Conservation (phyloP, 2,888 invertebrate species). For the Sinelater perroti region DNA sequence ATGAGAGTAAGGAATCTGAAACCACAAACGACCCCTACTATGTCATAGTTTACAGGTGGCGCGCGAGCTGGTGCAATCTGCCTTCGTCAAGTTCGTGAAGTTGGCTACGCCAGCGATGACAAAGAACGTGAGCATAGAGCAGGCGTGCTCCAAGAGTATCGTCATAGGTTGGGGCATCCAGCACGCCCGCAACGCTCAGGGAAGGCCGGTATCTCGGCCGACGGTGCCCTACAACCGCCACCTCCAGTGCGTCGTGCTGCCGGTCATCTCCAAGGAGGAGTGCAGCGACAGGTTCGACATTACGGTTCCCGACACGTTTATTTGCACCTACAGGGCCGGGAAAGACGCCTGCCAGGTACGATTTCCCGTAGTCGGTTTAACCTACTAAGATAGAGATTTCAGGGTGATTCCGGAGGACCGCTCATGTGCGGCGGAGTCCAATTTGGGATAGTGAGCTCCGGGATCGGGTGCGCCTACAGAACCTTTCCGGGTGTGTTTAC, state of each 20-base stretch:
- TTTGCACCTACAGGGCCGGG: background rate
- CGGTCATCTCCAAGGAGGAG: background rate
- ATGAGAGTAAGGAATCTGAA: no score
- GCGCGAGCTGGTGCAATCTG: no score
- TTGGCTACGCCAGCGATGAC: no score
- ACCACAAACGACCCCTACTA: no score
- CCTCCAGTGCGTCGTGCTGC: background rate
- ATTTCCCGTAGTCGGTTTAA: background rate
- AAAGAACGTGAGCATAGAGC: no score
- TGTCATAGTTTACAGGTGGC: no score
- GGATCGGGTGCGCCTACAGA: background rate
- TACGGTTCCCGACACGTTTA: background rate
- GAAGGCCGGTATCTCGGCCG: background rate
- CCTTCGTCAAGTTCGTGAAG: no score
- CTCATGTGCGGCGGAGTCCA: slow-evolving; percentile 17
- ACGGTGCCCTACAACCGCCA: background rate
- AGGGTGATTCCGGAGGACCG: slow-evolving; percentile 28
- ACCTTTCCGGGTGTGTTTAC: slow-evolving; percentile 2
- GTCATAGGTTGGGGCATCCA: slow-evolving; percentile 8
- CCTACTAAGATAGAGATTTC: background rate
- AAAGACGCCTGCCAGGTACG: slow-evolving; percentile 9
- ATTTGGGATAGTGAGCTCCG: slow-evolving; percentile 7
- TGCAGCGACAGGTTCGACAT: background rate
- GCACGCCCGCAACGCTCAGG: background rate
- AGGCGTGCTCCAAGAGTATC: no score